Evolutionary conservation across 2,113 vertebrate genomes (phyloP).

Genomic region (Maccullochella peelii): DNA sequence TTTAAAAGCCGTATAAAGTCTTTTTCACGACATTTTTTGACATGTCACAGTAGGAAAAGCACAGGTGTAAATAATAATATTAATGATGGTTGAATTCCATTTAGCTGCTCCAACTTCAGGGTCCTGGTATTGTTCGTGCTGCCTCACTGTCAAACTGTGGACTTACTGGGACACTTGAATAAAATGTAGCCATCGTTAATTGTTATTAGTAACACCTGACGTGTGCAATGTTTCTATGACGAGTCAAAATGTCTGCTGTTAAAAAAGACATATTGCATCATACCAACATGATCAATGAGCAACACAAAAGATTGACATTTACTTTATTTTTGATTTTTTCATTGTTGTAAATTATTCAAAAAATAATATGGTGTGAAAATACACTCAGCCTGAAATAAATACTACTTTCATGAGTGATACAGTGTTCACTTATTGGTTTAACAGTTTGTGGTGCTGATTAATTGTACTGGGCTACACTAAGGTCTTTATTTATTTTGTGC

Average conservation of each 20-base stretch:
- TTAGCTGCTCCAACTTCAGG: neutral
- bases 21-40: neutral
- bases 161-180: neutral
- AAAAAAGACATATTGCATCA: neutral
- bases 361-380: neutral
- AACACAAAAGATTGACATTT: neutral
- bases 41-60: neutral
- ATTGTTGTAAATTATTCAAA: neutral
- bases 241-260: neutral
- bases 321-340: neutral
- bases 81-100: neutral
- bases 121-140: neutral
- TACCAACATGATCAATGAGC: neutral
- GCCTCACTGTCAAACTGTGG: neutral
- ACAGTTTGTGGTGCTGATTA: neutral
- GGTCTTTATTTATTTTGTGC: neutral
- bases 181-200: no score
- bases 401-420: neutral
- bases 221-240: no score
- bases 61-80: neutral
- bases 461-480: no score
- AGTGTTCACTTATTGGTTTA: neutral
- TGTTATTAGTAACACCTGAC: neutral
- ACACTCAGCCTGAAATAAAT: neutral
- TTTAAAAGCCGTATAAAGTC: neutral